Evolutionary conservation across 1,140 invertebrate genomes (phyloP).

Genomic region (Ridgeia piscesae): DNA sequence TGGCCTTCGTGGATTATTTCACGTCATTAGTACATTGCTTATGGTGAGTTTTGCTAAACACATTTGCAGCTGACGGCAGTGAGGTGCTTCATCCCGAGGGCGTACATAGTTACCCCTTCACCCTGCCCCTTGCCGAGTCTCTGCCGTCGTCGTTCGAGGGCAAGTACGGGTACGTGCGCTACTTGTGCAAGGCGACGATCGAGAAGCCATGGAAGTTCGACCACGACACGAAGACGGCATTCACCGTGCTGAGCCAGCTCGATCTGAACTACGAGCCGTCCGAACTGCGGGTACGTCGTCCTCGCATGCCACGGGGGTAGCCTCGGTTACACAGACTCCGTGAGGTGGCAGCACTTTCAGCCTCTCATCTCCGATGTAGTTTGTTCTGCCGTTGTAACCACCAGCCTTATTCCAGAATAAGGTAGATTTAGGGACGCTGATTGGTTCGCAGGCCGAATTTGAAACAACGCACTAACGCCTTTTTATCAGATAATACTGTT

Average conservation of each 20-base stretch:
- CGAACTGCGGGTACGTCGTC: slow-evolving; percentile 20
- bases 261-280: slow-evolving; percentile 47
- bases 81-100: slow-evolving; percentile 42
- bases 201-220: slow-evolving; percentile 51
- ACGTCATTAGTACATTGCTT: not conserved
- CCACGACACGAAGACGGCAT: slow-evolving; percentile 44
- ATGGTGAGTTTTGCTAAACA: not conserved
- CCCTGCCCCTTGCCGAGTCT: slow-evolving; percentile 58
- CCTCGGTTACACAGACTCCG: too few species aligned
- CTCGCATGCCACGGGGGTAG: too few species aligned
- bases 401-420: too few species aligned
- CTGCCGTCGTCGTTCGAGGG: slow-evolving; percentile 61
- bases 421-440: too few species aligned
- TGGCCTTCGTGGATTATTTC: not conserved
- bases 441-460: too few species aligned
- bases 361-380: too few species aligned
- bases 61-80: slow-evolving; percentile 19
- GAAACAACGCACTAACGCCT: too few species aligned
- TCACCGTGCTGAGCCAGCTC: slow-evolving; percentile 48
- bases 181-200: slow-evolving; percentile 57
- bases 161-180: slow-evolving; percentile 57
- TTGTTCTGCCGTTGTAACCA: too few species aligned
- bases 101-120: slow-evolving; percentile 59
- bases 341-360: too few species aligned
- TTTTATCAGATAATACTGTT: too few species aligned